phyloP scores from a whole-genome alignment of 1,140 invertebrate genomes.

The Conopomorpha cramerella region DNA sequence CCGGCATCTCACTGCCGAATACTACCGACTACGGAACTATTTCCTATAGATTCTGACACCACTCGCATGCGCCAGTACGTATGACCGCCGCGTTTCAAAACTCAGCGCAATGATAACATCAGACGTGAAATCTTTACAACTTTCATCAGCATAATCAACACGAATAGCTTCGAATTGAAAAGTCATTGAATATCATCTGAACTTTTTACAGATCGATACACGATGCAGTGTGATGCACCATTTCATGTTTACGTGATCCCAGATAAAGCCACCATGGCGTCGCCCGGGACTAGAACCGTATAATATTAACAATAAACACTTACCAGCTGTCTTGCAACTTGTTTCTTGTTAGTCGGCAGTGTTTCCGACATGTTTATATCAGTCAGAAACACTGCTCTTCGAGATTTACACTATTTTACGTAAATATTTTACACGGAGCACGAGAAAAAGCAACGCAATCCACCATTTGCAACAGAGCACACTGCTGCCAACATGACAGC shows the following conservation, averaged over 20 bases:
- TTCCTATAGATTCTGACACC: constrained; percentile 60
- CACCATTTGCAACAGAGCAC: constrained; percentile 58
- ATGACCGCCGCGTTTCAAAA: constrained; percentile 58
- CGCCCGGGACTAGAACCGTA: constrained; percentile 58
- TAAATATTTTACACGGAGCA: constrained; percentile 61
- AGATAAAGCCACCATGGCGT: constrained; percentile 63
- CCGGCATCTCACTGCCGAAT: constrained; percentile 23
- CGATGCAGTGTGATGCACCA: constrained; percentile 59
- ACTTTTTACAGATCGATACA: constrained; percentile 50
- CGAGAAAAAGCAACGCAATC: constrained; percentile 60
- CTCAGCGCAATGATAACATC: constrained; percentile 47
- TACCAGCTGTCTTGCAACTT: constrained; percentile 57
- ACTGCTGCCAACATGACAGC: constrained; percentile 48
- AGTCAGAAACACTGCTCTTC: constrained; percentile 52
- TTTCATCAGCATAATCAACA: too few species aligned
- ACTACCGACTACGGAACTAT: constrained; percentile 42
- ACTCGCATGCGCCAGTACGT: constrained; percentile 58
- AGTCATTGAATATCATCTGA: too few species aligned
- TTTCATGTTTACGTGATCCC: constrained; percentile 63
- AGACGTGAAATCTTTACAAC: too few species aligned
- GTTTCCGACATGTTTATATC: constrained; percentile 58
- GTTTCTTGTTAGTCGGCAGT: constrained; percentile 57
- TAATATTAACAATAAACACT: constrained; percentile 55
- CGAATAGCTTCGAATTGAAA: too few species aligned
- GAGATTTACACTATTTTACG: constrained; percentile 60